Base-by-base conservation (phyloP, 1,140 invertebrate genomes). In the Drosophila nikananu region DNA sequence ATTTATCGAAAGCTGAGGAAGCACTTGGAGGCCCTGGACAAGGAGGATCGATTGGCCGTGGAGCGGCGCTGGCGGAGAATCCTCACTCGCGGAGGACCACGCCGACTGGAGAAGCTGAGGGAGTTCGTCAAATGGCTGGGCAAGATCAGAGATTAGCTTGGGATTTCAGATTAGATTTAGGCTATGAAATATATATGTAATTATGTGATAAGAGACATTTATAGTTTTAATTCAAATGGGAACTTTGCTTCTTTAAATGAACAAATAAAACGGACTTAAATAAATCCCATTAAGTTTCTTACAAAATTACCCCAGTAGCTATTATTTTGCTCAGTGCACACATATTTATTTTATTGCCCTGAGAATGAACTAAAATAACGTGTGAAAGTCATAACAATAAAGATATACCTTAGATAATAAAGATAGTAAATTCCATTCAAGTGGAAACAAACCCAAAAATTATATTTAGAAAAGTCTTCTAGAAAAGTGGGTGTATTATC, bases 41-140 rank as follows among this genome's bases (percentile, higher is more conserved):
- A 27, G 15, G 84, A 89, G 71, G 78, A 90, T 44, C 68, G 86
- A 0, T 1, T 44, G 35, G 62, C 49, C 0, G 27, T 89, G 17
- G 84, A 89, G 32, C 30, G 73, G 8, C 57, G 74, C 1, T 89
- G 84, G 84, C 59, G 59, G 8, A 27, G 52, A 8, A 63, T 81
- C 7, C 15, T 32, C 1, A 32, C 25, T 0, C 77, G 84, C 2
- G 81, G 79, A 13, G 81, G 84, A 8, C 55, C 63, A 7, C 51
- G 54, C 1, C 54, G 77, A 62, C 37, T 89, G n/a, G 51, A 79
- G 19, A 89, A 81, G 41, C 65, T 89, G 35, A 72, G 73, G 15
- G 66, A 81, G 21, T 89, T 89, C 27, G 54, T 89, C 12, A 49
- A 48, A 7, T 89, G 84, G 84, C 35, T 89, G 55, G 73, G 72